Conservation (phyloP, 2,888 invertebrate genomes). For the Chamaedrilus cognettii region DNA sequence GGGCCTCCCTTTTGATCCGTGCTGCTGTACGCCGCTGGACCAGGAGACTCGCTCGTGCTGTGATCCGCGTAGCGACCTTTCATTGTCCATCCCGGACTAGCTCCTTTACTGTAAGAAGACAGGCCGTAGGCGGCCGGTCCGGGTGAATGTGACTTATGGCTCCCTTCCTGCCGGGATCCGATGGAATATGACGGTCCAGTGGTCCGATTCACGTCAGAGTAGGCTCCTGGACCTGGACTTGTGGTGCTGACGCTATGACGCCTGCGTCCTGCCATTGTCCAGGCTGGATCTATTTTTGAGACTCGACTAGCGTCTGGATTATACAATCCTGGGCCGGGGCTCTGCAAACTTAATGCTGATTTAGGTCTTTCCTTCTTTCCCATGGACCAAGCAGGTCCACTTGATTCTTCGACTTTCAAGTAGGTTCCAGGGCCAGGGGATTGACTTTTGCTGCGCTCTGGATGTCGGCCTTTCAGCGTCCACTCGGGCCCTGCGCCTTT, state of each 20-base stretch:
- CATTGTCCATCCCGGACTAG: constrained; percentile 11
- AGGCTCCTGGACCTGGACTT: constrained; percentile 14
- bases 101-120: background rate
- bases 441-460: background rate
- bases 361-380: background rate
- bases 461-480: constrained; percentile 12
- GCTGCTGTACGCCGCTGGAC: background rate
- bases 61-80: constrained; percentile 5
- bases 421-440: constrained; percentile 5
- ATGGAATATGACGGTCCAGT: constrained; percentile 10
- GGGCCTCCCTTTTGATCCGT: background rate
- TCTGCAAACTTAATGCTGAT: no score
- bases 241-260: background rate
- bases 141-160: background rate
- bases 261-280: no score
- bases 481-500: constrained; percentile 1
- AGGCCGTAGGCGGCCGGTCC: constrained; percentile 11
- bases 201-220: background rate
- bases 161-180: background rate
- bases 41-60: background rate
- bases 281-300: background rate
- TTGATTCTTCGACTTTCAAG: background rate
- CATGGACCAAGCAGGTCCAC: constrained; percentile 2
- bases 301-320: background rate
- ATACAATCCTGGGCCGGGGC: constrained; percentile 10